Conservation (phyloP, 1,140 invertebrate genomes). For the Cherax destructor region DNA sequence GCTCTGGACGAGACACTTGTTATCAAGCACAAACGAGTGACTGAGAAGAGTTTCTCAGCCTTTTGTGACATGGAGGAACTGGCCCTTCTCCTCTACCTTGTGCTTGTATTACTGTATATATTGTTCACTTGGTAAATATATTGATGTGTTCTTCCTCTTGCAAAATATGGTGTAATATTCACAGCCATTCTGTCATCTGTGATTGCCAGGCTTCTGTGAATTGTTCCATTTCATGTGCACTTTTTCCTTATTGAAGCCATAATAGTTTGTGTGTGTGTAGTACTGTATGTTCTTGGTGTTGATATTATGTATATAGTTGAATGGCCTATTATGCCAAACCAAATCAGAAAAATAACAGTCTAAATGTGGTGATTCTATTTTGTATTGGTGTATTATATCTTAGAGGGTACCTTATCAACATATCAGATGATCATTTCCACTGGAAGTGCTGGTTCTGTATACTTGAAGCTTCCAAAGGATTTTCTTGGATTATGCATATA, state of each 20-base stretch:
- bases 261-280: background rate
- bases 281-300: background rate
- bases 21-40: background rate
- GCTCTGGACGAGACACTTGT: background rate
- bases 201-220: background rate
- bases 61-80: background rate
- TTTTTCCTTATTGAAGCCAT: background rate
- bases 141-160: background rate
- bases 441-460: constrained; percentile 3
- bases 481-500: background rate
- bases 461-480: background rate
- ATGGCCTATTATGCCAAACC: background rate
- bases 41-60: background rate
- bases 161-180: background rate
- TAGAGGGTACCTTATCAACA: background rate
- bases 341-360: background rate
- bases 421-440: background rate
- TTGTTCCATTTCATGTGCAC: constrained; percentile 1
- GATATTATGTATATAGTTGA: background rate
- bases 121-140: background rate
- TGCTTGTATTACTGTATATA: background rate
- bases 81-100: background rate
- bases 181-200: background rate
- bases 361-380: background rate
- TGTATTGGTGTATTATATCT: background rate